A percentile compares a stretch with the other conserved stretches of the same genome.
Conservation (phyloP, 2,797 vertebrate species). For the Phoebastria nigripes region DNA sequence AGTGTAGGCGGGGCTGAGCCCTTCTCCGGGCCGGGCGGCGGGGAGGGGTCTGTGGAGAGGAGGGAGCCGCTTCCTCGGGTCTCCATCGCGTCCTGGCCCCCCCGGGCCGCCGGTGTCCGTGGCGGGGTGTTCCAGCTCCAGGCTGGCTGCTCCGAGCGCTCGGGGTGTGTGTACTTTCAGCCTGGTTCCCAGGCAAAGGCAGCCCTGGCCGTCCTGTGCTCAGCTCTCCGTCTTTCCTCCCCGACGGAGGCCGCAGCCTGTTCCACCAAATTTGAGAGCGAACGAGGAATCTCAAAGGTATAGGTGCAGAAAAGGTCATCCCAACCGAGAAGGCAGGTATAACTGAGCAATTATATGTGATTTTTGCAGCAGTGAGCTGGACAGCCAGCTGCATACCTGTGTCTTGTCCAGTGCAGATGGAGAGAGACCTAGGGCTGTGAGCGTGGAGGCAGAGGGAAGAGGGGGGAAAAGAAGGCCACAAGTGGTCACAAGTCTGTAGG, state of each 20-base stretch:
- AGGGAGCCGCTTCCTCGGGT: too few species aligned
- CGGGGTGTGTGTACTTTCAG: not conserved
- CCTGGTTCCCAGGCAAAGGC: not conserved
- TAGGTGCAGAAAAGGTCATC: not conserved
- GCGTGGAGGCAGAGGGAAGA: not conserved
- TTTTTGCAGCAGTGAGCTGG: not conserved
- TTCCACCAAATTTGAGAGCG: not conserved
- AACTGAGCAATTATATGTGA: rapidly evolving
- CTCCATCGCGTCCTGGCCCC: rapidly evolving
- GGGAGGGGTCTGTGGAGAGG: not conserved
- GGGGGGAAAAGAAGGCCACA: too few species aligned
- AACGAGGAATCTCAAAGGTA: not conserved
- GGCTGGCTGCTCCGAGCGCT: not conserved
- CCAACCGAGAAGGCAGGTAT: not conserved
- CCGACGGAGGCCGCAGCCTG: not conserved
- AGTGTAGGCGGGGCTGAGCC: not conserved
- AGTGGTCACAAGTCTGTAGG: too few species aligned
- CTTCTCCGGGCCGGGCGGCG: not conserved
- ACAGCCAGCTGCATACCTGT: rapidly evolving
- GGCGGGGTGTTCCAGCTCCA: not conserved
- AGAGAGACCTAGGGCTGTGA: not conserved
- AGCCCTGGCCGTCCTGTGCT: not conserved
- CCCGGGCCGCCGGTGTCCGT: not conserved
- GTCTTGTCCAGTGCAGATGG: not conserved
- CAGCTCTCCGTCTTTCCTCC: not conserved